phyloP scores from a whole-genome alignment of 2,888 invertebrate genomes.

The Scaptomyza polygonia region DNA sequence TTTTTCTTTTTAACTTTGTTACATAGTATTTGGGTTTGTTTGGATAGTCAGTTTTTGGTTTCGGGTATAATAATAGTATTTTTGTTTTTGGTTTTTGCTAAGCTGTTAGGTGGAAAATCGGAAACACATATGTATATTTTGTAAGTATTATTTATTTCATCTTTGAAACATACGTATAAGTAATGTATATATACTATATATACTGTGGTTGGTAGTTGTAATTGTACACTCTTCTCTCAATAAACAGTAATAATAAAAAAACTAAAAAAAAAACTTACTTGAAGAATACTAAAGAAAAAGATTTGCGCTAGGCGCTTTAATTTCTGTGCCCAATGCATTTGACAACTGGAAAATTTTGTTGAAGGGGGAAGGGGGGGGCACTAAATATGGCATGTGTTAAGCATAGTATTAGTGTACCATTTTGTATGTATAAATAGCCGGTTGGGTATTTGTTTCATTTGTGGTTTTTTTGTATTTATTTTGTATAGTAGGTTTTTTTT shows the following conservation, averaged over 20 bases:
- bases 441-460: slow-evolving; percentile 20
- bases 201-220: slow-evolving; percentile 40
- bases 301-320: slow-evolving; percentile 49
- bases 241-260: slow-evolving; percentile 3
- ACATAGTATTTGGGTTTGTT: slow-evolving; percentile 20
- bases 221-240: slow-evolving; percentile 20
- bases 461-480: neutral
- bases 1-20: neutral
- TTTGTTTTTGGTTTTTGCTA: slow-evolving; percentile 50
- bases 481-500: neutral
- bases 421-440: slow-evolving; percentile 33
- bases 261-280: neutral
- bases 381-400: slow-evolving; percentile 39
- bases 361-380: no score
- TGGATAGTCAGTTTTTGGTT: slow-evolving; percentile 28
- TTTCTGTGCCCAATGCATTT: slow-evolving; percentile 22
- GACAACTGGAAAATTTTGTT: slow-evolving; percentile 1
- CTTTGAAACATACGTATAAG: slow-evolving; percentile 50
- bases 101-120: slow-evolving; percentile 78
- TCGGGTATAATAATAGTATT: slow-evolving; percentile 31
- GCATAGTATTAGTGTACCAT: slow-evolving; percentile 63
- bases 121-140: slow-evolving; percentile 69
- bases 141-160: slow-evolving; percentile 49
- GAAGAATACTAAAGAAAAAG: slow-evolving; percentile 3
- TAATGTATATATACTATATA: slow-evolving; percentile 16